Conservation (phyloP, 2,888 invertebrate genomes). For the Rhamnusium bicolor region DNA sequence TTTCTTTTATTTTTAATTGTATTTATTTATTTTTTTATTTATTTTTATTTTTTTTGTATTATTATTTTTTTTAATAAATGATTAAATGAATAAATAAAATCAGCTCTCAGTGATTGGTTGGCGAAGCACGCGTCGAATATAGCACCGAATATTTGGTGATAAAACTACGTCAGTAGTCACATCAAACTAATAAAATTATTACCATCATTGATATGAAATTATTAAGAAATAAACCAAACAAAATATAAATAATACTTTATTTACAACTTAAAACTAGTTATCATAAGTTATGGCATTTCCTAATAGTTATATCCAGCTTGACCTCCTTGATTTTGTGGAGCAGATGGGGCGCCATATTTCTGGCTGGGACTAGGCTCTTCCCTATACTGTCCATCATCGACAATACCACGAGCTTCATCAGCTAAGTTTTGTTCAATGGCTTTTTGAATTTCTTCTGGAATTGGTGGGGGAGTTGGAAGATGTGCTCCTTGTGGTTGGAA, state of each 20-base stretch:
- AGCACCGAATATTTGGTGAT: no score
- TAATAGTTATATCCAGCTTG: constrained; percentile 46
- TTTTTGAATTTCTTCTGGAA: constrained; percentile 74
- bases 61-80: no score
- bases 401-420: constrained; percentile 55
- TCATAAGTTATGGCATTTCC: constrained; percentile 9
- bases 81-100: no score
- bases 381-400: constrained; percentile 56
- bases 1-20: no score
- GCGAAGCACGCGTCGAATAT: no score
- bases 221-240: neutral
- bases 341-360: constrained; percentile 22
- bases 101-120: no score
- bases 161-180: no score
- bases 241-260: constrained; percentile 20
- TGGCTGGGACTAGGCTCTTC: constrained; percentile 27
- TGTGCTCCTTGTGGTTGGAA: no score
- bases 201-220: no score
- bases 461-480: constrained; percentile 76
- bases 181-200: no score
- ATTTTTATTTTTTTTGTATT: no score
- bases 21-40: no score
- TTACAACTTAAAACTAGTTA: constrained; percentile 17
- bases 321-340: constrained; percentile 14
- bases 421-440: constrained; percentile 57